phyloP scores from a whole-genome alignment of 2,113 vertebrate genomes.

The Thymallus thymallus region DNA sequence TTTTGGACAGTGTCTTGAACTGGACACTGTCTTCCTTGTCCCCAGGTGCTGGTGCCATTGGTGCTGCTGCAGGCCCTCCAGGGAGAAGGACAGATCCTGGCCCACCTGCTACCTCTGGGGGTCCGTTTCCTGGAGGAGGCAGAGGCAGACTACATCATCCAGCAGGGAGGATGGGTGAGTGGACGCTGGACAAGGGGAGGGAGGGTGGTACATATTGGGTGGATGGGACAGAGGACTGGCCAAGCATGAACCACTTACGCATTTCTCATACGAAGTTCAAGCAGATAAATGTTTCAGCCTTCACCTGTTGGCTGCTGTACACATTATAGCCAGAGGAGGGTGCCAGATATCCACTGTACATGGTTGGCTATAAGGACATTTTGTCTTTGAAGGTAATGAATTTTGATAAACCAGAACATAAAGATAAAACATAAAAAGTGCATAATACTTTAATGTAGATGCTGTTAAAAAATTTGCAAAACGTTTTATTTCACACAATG shows the following conservation, averaged over 20 bases:
- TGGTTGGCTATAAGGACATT: background rate
- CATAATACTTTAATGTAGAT: too few relatives aligned
- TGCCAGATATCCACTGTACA: background rate
- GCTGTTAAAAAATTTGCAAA: too few relatives aligned
- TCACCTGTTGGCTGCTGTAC: background rate
- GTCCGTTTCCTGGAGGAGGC: constrained; percentile 84
- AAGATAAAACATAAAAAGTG: too few relatives aligned
- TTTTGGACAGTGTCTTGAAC: background rate
- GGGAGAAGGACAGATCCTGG: constrained; percentile 74
- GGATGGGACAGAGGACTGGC: background rate
- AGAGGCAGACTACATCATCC: constrained; percentile 81
- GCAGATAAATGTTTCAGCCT: too few relatives aligned
- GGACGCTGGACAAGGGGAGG: background rate
- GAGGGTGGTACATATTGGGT: background rate
- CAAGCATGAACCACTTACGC: too few relatives aligned
- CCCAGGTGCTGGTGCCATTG: constrained; percentile 86
- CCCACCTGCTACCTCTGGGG: constrained; percentile 77
- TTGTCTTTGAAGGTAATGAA: too few relatives aligned
- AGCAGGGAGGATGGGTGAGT: constrained; percentile 96
- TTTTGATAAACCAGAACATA: too few relatives aligned
- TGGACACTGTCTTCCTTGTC: too few relatives aligned
- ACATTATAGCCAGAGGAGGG: background rate
- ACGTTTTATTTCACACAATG: too few relatives aligned
- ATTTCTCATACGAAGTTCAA: too few relatives aligned
- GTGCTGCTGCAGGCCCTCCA: constrained; percentile 85